Percentiles rank a stretch among this genome's conserved stretches.
Evolutionary conservation across 2,113 vertebrate species (phyloP).

Genomic region (Gopherus flavomarginatus): DNA sequence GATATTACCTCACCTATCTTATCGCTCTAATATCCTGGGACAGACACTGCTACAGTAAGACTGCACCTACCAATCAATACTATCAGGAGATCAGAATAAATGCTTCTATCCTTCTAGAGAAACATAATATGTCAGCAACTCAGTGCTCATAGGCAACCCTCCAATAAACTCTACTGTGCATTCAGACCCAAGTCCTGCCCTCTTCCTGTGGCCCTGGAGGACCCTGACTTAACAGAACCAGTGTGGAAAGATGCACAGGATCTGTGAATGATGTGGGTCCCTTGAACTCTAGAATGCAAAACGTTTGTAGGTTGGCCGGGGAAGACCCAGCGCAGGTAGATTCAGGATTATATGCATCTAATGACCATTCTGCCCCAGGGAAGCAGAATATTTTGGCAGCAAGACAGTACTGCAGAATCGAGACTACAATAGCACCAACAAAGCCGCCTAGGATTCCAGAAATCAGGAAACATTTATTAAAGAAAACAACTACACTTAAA

Average conservation of each 20-base stretch:
- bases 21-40: neutral
- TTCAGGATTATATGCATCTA: neutral
- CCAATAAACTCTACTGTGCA: rapidly evolving
- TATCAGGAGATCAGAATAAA: neutral
- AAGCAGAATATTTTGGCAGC: neutral
- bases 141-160: neutral
- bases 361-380: rapidly evolving
- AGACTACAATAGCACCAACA: neutral
- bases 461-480: neutral
- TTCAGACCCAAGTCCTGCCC: rapidly evolving
- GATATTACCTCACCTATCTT: no score
- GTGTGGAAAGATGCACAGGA: neutral
- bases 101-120: neutral
- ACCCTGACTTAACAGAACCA: neutral
- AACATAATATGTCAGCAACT: neutral
- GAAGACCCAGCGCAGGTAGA: neutral
- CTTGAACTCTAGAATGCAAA: neutral
- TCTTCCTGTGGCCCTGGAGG: neutral
- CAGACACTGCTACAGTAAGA: no score
- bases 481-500: neutral
- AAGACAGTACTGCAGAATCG: neutral
- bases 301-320: neutral
- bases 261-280: rapidly evolving
- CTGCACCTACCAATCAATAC: neutral
- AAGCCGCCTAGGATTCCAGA: neutral